Percentiles rank a stretch among this genome's conserved stretches.
These are phyloP conservation scores for Ypsolopha scabrella DNA, from an alignment of 2,888 invertebrate genomes.

Conservation along the genomic window DNA sequence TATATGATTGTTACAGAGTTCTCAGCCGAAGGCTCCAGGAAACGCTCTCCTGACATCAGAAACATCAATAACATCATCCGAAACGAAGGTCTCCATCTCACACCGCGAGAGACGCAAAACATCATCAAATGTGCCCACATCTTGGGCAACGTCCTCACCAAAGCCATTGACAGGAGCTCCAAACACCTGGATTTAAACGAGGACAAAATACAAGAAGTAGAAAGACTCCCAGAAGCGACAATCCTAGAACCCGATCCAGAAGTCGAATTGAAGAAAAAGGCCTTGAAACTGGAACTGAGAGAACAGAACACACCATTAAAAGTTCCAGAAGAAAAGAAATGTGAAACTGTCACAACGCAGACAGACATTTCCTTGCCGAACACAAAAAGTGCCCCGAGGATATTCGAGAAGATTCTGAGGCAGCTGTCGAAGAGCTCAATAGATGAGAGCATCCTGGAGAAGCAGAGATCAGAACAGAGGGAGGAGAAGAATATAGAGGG, in stretches of 20 bases:
- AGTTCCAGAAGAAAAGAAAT: conserved; percentile 32
- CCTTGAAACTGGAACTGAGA: conserved; percentile 43
- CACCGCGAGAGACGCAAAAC: conserved; percentile 50
- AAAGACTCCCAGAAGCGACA: conserved; percentile 6
- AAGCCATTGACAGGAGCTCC: conserved; percentile 44
- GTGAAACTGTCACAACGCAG: conserved; percentile 49
- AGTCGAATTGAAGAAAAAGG: conserved; percentile 30
- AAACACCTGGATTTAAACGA: conserved; percentile 15
- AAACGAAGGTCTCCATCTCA: conserved; percentile 42
- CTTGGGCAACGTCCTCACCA: conserved; percentile 42
- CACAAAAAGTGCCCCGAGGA: conserved; percentile 58
- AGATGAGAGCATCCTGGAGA: conserved; percentile 15
- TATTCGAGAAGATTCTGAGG: conserved; percentile 54
- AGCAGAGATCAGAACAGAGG: neutral
- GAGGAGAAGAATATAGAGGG: neutral
- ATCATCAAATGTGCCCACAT: conserved; percentile 58
- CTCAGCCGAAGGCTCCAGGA: conserved; percentile 31
- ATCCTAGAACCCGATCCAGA: conserved; percentile 6
- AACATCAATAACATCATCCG: conserved; percentile 37
- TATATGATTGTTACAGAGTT: conserved; percentile 9
- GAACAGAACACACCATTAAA: conserved; percentile 38
- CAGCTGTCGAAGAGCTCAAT: conserved; percentile 52
- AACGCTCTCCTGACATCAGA: conserved; percentile 39
- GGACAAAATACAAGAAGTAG: neutral
- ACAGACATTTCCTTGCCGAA: conserved; percentile 61